A percentile compares a stretch with the other conserved stretches of the same genome.
phyloP scores from a whole-genome alignment of 2,797 vertebrate species.

The Leontopithecus rosalia region DNA sequence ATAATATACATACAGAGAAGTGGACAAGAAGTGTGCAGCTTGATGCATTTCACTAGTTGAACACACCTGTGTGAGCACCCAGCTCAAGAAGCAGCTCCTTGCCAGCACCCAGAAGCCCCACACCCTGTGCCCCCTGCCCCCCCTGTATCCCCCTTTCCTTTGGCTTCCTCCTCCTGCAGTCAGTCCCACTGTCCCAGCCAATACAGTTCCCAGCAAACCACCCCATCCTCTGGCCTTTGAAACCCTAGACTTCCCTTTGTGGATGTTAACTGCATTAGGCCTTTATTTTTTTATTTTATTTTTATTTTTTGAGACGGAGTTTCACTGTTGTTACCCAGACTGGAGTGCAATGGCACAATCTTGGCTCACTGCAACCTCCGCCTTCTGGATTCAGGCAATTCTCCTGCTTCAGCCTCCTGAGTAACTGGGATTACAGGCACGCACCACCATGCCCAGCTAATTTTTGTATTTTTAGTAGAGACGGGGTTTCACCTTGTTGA shows the following conservation, averaged over 20 bases:
- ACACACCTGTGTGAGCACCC: not conserved
- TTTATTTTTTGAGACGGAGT: not conserved
- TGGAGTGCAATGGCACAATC: too few relatives aligned
- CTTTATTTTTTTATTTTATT: not conserved
- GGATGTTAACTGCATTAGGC: not conserved
- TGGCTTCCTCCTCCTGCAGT: not conserved
- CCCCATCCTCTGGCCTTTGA: not conserved
- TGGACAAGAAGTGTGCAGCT: too few relatives aligned
- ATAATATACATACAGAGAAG: not conserved
- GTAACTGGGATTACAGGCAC: too few relatives aligned
- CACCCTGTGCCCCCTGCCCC: rapidly evolving
- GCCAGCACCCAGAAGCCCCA: too few relatives aligned
- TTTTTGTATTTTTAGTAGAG: too few relatives aligned
- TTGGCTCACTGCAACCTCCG: too few relatives aligned
- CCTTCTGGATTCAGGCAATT: too few relatives aligned
- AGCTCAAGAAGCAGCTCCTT: not conserved
- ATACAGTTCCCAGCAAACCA: not conserved
- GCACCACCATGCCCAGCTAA: too few relatives aligned
- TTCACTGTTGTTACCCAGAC: too few relatives aligned
- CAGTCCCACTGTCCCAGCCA: rapidly evolving
- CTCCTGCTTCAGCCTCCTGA: too few relatives aligned
- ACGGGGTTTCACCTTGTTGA: too few relatives aligned
- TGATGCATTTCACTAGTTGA: not conserved
- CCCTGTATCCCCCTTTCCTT: not conserved
- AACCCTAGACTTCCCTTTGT: not conserved